Conservation (phyloP, 2,113 vertebrate genomes). For the Ranitomeya imitator region DNA sequence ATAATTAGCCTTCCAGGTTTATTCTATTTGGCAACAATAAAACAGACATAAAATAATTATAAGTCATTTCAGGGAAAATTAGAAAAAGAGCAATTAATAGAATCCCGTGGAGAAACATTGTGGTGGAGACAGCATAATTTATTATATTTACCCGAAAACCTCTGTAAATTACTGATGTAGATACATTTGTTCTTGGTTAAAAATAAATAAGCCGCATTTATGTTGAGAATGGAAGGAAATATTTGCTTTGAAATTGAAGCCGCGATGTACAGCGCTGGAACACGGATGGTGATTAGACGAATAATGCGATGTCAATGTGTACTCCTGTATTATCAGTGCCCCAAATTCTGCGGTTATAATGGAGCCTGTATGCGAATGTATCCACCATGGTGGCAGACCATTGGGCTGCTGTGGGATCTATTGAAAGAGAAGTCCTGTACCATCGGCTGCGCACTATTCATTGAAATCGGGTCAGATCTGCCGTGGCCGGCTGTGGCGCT, state of each 20-base stretch:
- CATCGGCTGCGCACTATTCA: too few relatives aligned
- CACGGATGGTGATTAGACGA: not conserved
- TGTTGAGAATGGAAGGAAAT: not conserved
- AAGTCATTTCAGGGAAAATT: slow-evolving; percentile 84
- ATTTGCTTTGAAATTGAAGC: slow-evolving; percentile 9
- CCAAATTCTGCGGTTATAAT: not conserved
- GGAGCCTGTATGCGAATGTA: too few relatives aligned
- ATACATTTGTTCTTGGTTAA: slow-evolving; percentile 17
- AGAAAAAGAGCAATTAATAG: slow-evolving; percentile 85
- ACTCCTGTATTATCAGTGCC: not conserved
- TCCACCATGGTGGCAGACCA: too few relatives aligned
- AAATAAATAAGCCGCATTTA: slow-evolving; percentile 39
- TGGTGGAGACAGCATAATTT: slow-evolving; percentile 83
- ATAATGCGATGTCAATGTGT: not conserved
- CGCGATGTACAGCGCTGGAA: not conserved
- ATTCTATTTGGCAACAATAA: slow-evolving; percentile 80
- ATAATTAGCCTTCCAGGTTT: slow-evolving; percentile 83
- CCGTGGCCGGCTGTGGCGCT: too few relatives aligned
- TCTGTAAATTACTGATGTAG: slow-evolving; percentile 44
- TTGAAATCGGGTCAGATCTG: too few relatives aligned
- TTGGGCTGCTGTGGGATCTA: too few relatives aligned
- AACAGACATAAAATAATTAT: slow-evolving; percentile 87
- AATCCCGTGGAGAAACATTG: slow-evolving; percentile 82
- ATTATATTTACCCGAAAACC: slow-evolving; percentile 72
- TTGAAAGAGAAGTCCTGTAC: too few relatives aligned